These are phyloP conservation scores for Prietella phreatophila DNA, from an alignment of 2,113 vertebrate species.

Conservation along the genomic window DNA sequence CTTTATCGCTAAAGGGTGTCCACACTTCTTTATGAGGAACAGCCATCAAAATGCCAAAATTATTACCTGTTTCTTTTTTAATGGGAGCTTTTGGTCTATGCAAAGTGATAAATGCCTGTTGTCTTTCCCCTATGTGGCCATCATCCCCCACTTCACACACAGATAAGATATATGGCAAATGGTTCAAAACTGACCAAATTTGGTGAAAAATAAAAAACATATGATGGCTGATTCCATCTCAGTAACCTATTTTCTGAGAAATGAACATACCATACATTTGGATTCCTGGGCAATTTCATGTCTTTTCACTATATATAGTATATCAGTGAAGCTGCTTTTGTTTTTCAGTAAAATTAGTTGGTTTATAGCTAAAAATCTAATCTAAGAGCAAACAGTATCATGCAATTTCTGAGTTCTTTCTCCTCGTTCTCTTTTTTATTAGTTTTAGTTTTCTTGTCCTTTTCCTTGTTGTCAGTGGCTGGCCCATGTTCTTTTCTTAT, in stretches of 20 bases:
- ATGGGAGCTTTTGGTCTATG: not conserved
- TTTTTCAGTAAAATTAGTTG: not conserved
- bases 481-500: not conserved
- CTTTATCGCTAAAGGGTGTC: not conserved
- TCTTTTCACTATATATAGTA: not conserved
- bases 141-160: no score
- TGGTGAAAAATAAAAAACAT: not conserved
- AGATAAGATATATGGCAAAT: not conserved
- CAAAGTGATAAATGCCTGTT: not conserved
- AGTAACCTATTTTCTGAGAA: constrained; percentile 6
- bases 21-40: not conserved
- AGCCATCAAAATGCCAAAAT: not conserved
- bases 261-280: not conserved
- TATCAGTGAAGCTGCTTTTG: not conserved
- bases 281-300: not conserved
- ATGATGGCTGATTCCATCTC: not conserved
- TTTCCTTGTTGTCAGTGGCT: not conserved
- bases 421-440: constrained; percentile 13
- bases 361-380: constrained; percentile 8
- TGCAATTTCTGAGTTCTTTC: not conserved
- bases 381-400: not conserved
- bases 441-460: not conserved
- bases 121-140: not conserved
- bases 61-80: not conserved
- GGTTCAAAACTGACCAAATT: not conserved